Conservation (phyloP, 2,797 vertebrate genomes). For the Telmatherina bonti region DNA sequence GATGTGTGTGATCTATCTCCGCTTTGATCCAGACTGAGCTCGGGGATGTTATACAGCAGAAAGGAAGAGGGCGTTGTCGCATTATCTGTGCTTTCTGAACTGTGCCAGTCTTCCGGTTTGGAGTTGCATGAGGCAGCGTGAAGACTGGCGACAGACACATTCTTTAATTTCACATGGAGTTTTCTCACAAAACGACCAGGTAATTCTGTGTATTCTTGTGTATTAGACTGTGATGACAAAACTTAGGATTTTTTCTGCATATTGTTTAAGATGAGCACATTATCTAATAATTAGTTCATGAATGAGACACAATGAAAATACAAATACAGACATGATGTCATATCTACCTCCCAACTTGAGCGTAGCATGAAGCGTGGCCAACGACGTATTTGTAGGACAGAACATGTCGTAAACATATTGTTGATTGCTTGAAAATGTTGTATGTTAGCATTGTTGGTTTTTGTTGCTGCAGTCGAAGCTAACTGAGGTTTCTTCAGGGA, state of each 20-base stretch:
- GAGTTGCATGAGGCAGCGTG: constrained; percentile 22
- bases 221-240: constrained; percentile 2
- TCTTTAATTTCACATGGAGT: constrained; percentile 33
- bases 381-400: too few relatives aligned
- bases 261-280: constrained; percentile 24
- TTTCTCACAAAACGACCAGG: constrained; percentile 39
- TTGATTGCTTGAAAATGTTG: too few relatives aligned
- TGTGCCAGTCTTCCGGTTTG: constrained; percentile 51
- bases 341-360: too few relatives aligned
- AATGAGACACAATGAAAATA: constrained; percentile 5
- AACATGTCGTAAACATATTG: too few relatives aligned
- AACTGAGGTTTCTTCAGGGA: too few relatives aligned
- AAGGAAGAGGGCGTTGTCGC: constrained; percentile 52
- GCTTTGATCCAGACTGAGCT: constrained; percentile 51
- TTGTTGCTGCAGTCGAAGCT: too few relatives aligned
- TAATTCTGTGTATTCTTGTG: not conserved
- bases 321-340: too few relatives aligned
- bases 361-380: too few relatives aligned
- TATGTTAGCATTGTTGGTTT: too few relatives aligned
- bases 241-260: not conserved
- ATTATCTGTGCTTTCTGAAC: constrained; percentile 45
- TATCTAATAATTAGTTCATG: constrained; percentile 23
- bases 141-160: constrained; percentile 39
- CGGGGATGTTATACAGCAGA: constrained; percentile 45
- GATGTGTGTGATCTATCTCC: constrained; percentile 39